Evolutionary conservation across 2,113 vertebrate genomes (phyloP).

Genomic region (Sylvietta virens): DNA sequence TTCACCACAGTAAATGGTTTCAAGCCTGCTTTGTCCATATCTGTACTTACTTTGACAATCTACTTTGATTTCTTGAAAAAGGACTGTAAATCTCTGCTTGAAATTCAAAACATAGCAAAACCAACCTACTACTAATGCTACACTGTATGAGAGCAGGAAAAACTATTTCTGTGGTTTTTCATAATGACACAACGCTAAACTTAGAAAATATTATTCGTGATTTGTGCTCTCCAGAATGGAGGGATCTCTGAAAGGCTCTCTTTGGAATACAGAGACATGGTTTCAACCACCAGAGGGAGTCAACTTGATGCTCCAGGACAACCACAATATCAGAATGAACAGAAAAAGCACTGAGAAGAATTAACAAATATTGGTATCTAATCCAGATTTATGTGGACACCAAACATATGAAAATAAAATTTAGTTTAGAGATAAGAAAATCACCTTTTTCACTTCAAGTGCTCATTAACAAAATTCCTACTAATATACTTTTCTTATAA

Average conservation of each 20-base stretch:
- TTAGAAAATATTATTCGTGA: not conserved
- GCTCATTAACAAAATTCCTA: not conserved
- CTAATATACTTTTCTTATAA: not conserved
- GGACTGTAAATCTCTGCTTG: not conserved
- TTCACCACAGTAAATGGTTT: not conserved
- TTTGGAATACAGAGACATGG: not conserved
- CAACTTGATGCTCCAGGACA: not conserved
- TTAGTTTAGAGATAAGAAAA: not conserved
- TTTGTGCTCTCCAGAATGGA: not conserved
- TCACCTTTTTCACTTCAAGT: not conserved
- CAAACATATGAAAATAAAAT: not conserved
- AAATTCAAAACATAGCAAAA: not conserved
- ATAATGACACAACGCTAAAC: not conserved
- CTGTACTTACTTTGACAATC: not conserved
- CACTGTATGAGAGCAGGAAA: not conserved
- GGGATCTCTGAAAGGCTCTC: not conserved
- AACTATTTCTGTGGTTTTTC: not conserved
- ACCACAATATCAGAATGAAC: not conserved
- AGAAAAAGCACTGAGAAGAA: not conserved
- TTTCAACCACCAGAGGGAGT: constrained; percentile 46
- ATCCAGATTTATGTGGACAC: not conserved
- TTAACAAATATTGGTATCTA: not conserved
- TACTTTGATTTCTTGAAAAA: not conserved
- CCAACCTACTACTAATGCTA: not conserved
- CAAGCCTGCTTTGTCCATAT: not conserved